Conservation (phyloP, 1,140 invertebrate species). For the Drosophila varians region DNA sequence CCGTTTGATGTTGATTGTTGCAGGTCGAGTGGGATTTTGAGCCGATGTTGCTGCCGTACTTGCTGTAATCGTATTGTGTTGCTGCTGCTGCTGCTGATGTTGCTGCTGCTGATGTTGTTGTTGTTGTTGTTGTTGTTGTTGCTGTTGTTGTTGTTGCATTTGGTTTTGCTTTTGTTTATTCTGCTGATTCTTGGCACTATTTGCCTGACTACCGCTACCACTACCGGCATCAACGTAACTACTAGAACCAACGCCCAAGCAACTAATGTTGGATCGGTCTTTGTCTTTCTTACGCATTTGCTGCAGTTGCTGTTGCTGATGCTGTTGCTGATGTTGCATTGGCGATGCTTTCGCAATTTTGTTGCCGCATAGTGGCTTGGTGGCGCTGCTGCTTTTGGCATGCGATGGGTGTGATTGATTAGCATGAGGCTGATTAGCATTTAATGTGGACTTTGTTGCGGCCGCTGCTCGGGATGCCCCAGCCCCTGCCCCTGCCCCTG, state of each 20-base stretch:
- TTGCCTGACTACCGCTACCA: slow-evolving; percentile 66
- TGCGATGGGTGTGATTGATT: slow-evolving; percentile 74
- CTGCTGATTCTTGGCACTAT: slow-evolving; percentile 78
- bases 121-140: slow-evolving; percentile 21
- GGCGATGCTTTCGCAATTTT: slow-evolving; percentile 46
- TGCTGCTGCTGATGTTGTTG: slow-evolving; percentile 16
- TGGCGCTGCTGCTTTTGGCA: slow-evolving; percentile 54
- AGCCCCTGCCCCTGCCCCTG: slow-evolving; percentile 40
- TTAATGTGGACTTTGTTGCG: slow-evolving; percentile 56
- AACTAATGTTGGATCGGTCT: slow-evolving; percentile 82
- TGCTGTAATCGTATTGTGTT: slow-evolving; percentile 25
- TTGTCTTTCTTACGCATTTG: slow-evolving; percentile 82
- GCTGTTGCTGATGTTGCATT: slow-evolving; percentile 37
- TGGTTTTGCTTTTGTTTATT: slow-evolving; percentile 73
- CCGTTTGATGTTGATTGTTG: slow-evolving; percentile 77
- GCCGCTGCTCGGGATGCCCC: slow-evolving; percentile 44
- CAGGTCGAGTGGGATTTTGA: slow-evolving; percentile 60
- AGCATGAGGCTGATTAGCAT: slow-evolving; percentile 71
- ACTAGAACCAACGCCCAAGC: slow-evolving; percentile 51
- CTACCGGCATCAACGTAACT: slow-evolving; percentile 71
- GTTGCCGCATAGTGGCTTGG: background rate
- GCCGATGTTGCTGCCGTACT: slow-evolving; percentile 25
- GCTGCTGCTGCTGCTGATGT: slow-evolving; percentile 27
- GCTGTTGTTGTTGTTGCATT: slow-evolving; percentile 42
- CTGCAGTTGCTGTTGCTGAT: slow-evolving; percentile 32